Conservation (phyloP, 2,113 vertebrate genomes). For the Psilopsiagon aurifrons region DNA sequence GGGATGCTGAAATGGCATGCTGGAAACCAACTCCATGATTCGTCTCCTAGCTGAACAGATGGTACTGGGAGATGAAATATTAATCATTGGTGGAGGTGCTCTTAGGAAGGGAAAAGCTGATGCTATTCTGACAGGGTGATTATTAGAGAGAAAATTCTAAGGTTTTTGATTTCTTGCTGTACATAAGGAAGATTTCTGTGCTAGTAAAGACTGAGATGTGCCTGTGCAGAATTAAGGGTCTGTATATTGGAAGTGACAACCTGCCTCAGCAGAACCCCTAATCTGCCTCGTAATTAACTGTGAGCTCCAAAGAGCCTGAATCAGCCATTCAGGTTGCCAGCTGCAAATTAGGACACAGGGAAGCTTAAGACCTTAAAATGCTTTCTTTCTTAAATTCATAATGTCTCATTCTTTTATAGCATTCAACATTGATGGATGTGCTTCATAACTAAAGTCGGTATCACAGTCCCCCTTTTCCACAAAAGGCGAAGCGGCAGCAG, state of each 20-base stretch:
- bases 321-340: conserved; percentile 27
- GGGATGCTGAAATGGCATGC: background rate
- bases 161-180: conserved; percentile 14
- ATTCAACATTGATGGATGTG: background rate
- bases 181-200: background rate
- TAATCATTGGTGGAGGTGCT: background rate
- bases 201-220: conserved; percentile 1
- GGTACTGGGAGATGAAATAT: background rate
- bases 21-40: background rate
- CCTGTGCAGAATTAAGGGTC: conserved; percentile 28
- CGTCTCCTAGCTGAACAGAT: background rate
- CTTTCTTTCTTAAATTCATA: conserved; percentile 32
- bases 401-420: background rate
- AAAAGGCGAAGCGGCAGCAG: background rate
- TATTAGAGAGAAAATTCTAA: background rate
- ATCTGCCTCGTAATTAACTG: conserved; percentile 50
- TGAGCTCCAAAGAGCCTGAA: conserved; percentile 44
- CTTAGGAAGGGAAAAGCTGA: background rate
- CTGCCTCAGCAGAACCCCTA: conserved; percentile 45
- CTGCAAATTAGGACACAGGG: conserved; percentile 30
- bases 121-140: background rate
- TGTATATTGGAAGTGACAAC: background rate
- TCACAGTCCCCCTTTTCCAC: background rate
- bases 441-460: background rate
- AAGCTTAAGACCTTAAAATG: conserved; percentile 36